Evolutionary conservation across 2,113 vertebrate genomes (phyloP).

Genomic region (Lethenteron camtschaticum): DNA sequence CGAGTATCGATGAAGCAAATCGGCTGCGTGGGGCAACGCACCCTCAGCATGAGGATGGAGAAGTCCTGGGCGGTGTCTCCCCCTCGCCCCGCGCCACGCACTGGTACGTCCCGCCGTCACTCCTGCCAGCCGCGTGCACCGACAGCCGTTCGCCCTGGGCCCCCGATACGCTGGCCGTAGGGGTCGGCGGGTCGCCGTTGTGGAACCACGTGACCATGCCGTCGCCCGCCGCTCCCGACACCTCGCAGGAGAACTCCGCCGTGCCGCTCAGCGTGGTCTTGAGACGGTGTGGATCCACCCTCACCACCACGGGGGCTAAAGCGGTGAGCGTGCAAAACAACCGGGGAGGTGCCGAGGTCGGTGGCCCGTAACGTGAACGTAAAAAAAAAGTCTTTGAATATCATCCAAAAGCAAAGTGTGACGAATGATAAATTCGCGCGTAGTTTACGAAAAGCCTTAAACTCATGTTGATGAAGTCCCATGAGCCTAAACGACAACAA

Average conservation of each 20-base stretch:
- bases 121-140: conserved; percentile 79
- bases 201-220: conserved; percentile 55
- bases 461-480: too few relatives aligned
- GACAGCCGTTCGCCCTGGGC: conserved; percentile 83
- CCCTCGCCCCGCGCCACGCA: conserved; percentile 77
- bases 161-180: conserved; percentile 37
- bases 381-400: too few relatives aligned
- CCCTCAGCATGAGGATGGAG: conserved; percentile 81
- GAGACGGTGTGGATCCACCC: conserved; percentile 87
- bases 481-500: too few relatives aligned
- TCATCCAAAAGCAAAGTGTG: too few relatives aligned
- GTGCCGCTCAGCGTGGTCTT: conserved; percentile 95
- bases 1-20: too few relatives aligned
- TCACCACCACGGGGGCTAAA: conserved; percentile 73
- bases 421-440: too few relatives aligned
- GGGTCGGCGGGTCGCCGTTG: conserved; percentile 25
- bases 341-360: too few relatives aligned
- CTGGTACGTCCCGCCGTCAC: conserved; percentile 87
- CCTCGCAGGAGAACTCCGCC: conserved; percentile 75
- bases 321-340: background rate
- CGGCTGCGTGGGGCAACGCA: conserved; percentile 16
- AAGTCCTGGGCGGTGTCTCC: conserved; percentile 83
- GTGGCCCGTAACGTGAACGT: too few relatives aligned
- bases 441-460: too few relatives aligned
- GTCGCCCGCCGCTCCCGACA: conserved; percentile 76